phyloP scores from a whole-genome alignment of 2,888 invertebrate species.

The Meloe dianella region DNA sequence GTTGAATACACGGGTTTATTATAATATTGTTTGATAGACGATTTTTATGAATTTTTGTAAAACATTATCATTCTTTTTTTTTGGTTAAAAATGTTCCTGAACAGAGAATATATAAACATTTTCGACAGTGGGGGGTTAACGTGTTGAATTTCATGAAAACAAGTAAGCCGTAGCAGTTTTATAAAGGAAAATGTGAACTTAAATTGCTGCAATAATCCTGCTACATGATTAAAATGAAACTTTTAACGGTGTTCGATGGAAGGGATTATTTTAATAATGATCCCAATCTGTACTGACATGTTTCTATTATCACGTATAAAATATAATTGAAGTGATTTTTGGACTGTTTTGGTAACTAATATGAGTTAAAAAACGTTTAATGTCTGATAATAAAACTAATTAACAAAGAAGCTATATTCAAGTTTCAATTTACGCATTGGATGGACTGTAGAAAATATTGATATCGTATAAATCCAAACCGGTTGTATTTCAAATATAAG shows the following conservation, averaged over 20 bases:
- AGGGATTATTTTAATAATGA: background rate
- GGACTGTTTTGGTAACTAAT: too few relatives aligned
- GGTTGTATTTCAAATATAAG: too few relatives aligned
- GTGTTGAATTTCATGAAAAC: background rate
- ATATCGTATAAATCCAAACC: too few relatives aligned
- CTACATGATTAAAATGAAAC: background rate
- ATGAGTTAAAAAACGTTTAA: too few relatives aligned
- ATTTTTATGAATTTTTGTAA: background rate
- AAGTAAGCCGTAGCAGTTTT: background rate
- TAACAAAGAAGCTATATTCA: too few relatives aligned
- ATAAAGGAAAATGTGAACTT: background rate
- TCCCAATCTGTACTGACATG: background rate
- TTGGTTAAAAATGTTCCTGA: background rate
- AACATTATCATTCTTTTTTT: background rate
- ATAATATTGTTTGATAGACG: background rate
- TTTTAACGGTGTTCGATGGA: background rate
- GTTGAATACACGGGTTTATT: background rate
- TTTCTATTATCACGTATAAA: background rate
- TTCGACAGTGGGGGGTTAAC: background rate
- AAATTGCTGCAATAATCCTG: background rate
- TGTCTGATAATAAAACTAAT: too few relatives aligned
- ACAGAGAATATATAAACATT: background rate
- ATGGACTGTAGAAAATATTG: too few relatives aligned
- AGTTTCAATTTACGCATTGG: too few relatives aligned
- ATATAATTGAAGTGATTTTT: background rate